Conservation (phyloP, 2,888 invertebrate species). For the Ctenicera cuprea region DNA sequence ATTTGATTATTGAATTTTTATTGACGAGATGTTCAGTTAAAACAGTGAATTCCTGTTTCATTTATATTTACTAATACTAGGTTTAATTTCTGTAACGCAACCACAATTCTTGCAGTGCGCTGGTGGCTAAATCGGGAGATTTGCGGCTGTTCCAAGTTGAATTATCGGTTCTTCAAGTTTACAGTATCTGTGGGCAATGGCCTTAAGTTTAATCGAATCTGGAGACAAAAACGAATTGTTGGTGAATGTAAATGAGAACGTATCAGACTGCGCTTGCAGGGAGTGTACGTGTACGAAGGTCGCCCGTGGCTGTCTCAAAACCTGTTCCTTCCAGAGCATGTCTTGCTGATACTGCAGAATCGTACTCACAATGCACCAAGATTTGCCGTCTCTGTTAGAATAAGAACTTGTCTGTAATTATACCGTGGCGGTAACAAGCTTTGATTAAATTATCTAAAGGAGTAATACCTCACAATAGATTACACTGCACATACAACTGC, state of each 20-base stretch:
- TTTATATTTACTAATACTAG: slow-evolving; percentile 29
- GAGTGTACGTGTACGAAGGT: slow-evolving; percentile 59
- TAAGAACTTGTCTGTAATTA: slow-evolving; percentile 28
- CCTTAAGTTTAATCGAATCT: slow-evolving; percentile 64
- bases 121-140: slow-evolving; percentile 34
- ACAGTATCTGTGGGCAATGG: slow-evolving; percentile 63
- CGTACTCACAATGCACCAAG: slow-evolving; percentile 49
- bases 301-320: slow-evolving; percentile 58
- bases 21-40: too few relatives aligned
- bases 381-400: slow-evolving; percentile 42
- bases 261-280: slow-evolving; percentile 55
- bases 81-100: slow-evolving; percentile 36
- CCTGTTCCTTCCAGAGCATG: slow-evolving; percentile 57
- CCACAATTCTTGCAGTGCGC: slow-evolving; percentile 37
- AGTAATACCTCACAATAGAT: slow-evolving; percentile 23
- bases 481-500: slow-evolving; percentile 7
- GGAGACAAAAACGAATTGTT: slow-evolving; percentile 65
- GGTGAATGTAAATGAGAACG: slow-evolving; percentile 64
- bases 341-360: slow-evolving; percentile 57
- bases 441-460: slow-evolving; percentile 32
- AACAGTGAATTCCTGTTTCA: background rate
- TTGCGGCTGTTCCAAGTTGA: slow-evolving; percentile 49
- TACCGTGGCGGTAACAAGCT: slow-evolving; percentile 1
- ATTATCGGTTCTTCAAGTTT: slow-evolving; percentile 55
- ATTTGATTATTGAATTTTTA: too few relatives aligned